Conservation (phyloP, 2,888 invertebrate species). For the Deilephila porcellus region DNA sequence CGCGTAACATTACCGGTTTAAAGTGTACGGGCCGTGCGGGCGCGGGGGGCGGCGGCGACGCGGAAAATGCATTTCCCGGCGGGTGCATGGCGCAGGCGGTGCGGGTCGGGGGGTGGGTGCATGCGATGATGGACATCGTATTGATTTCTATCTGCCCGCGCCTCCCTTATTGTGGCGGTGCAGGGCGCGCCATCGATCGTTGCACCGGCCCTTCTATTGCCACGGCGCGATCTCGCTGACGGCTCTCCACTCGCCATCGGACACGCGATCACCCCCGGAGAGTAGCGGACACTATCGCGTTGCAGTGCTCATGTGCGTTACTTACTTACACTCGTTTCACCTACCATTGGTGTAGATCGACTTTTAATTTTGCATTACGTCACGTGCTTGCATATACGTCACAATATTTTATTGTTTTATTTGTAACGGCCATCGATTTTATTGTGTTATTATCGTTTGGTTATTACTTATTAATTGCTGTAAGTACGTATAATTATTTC, state of each 20-base stretch:
- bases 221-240: slow-evolving; percentile 62
- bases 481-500: slow-evolving; percentile 35
- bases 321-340: slow-evolving; percentile 3
- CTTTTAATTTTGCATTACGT: slow-evolving; percentile 57
- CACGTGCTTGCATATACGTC: slow-evolving; percentile 65
- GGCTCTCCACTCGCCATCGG: slow-evolving; percentile 47
- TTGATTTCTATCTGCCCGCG: slow-evolving; percentile 85
- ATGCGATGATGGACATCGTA: slow-evolving; percentile 86
- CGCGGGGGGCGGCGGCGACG: slow-evolving; percentile 65
- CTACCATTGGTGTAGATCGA: slow-evolving; percentile 56
- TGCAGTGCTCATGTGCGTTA: slow-evolving; percentile 47
- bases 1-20: slow-evolving; percentile 35
- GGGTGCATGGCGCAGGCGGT: slow-evolving; percentile 81
- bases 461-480: slow-evolving; percentile 56
- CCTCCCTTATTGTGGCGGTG: slow-evolving; percentile 82
- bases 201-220: slow-evolving; percentile 74
- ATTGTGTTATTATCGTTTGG: slow-evolving; percentile 38
- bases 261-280: slow-evolving; percentile 48
- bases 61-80: slow-evolving; percentile 79
- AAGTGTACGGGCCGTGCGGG: slow-evolving; percentile 63
- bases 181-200: slow-evolving; percentile 81
- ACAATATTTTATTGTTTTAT: slow-evolving; percentile 32
- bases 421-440: slow-evolving; percentile 41
- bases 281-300: slow-evolving; percentile 52
- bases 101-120: slow-evolving; percentile 87